Conservation (phyloP, 2,888 invertebrate species). For the Polydrusus pterygomalis region DNA sequence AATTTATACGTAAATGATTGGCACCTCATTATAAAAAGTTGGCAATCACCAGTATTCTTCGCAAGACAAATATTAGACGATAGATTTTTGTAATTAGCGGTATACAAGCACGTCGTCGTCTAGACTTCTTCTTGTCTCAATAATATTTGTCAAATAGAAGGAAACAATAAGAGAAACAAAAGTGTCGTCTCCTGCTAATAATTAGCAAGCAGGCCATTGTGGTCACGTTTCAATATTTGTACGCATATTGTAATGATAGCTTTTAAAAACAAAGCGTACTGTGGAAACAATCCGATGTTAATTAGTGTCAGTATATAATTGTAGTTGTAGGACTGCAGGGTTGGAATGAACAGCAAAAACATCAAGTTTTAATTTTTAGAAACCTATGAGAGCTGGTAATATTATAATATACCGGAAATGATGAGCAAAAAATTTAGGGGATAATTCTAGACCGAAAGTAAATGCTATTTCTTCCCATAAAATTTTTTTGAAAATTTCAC, state of each 20-base stretch:
- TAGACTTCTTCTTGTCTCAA: slow-evolving; percentile 34
- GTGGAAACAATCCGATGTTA: slow-evolving; percentile 29
- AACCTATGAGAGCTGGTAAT: no score
- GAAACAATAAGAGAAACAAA: slow-evolving; percentile 23
- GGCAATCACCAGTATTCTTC: slow-evolving; percentile 26
- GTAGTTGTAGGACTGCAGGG: slow-evolving; percentile 18
- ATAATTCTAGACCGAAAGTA: no score
- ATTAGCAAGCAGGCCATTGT: slow-evolving; percentile 30
- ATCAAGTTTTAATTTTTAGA: neutral
- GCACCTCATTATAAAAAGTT: slow-evolving; percentile 6
- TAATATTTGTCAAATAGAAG: slow-evolving; percentile 28
- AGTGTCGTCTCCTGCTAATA: slow-evolving; percentile 18
- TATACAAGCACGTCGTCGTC: slow-evolving; percentile 17
- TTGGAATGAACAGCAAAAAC: neutral
- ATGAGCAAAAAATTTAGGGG: no score
- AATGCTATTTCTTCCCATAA: no score
- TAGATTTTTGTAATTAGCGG: slow-evolving; percentile 21
- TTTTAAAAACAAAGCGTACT: slow-evolving; percentile 33
- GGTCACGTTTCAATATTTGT: slow-evolving; percentile 29
- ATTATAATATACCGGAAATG: no score
- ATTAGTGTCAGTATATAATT: slow-evolving; percentile 26
- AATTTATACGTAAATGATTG: slow-evolving; percentile 21
- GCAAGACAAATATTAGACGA: slow-evolving; percentile 33
- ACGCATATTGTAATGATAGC: slow-evolving; percentile 29
- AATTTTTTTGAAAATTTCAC: no score